Percentiles rank a stretch among this genome's conserved stretches.
These are phyloP conservation scores for Florisuga fusca DNA, from an alignment of 2,797 vertebrate species.

Conservation along the genomic window DNA sequence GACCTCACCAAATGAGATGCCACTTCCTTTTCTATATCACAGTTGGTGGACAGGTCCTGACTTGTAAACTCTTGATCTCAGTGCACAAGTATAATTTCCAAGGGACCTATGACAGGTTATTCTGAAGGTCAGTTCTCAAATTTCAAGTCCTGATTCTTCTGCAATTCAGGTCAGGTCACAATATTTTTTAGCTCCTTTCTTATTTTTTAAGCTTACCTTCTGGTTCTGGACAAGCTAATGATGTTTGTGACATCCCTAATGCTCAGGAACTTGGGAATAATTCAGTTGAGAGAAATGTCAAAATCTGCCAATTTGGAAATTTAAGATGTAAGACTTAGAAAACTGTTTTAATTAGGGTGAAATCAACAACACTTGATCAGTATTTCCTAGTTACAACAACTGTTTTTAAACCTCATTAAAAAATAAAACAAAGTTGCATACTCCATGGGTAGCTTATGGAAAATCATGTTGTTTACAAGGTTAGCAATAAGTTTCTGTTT, in stretches of 20 bases:
- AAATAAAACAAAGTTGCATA: background rate
- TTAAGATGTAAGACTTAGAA: background rate
- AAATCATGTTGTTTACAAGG: background rate
- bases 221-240: slow-evolving; percentile 17
- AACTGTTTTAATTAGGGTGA: background rate
- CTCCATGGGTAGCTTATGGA: background rate
- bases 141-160: background rate
- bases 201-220: background rate
- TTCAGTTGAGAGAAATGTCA: background rate
- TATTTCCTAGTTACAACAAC: background rate
- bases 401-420: background rate
- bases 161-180: background rate
- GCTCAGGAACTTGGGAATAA: background rate
- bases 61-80: slow-evolving; percentile 20
- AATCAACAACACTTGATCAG: background rate
- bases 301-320: background rate
- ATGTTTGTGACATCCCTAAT: background rate
- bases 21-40: background rate
- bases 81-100: slow-evolving; percentile 20
- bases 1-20: background rate
- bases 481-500: background rate
- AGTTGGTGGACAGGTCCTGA: background rate
- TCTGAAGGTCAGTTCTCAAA: slow-evolving; percentile 12
- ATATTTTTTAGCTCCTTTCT: background rate
- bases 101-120: background rate